phyloP scores from a whole-genome alignment of 1,140 invertebrate species.

The Portunus trituberculatus region DNA sequence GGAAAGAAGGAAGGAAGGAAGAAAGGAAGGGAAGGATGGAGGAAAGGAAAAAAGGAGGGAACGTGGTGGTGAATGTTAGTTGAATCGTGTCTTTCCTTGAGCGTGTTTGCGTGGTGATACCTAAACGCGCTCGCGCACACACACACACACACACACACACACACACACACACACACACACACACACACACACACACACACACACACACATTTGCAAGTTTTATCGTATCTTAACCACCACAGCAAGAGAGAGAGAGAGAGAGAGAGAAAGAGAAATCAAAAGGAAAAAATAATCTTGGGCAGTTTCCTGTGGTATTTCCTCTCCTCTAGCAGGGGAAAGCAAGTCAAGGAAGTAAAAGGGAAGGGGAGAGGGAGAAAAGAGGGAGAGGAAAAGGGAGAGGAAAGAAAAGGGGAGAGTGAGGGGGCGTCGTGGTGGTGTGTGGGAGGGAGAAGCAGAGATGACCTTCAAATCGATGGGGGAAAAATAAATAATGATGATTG shows the following conservation, averaged over 20 bases:
- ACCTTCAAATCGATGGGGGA: neutral
- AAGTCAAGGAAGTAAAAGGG: neutral
- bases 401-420: neutral
- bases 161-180: conserved; percentile 40
- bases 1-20: no score
- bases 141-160: conserved; percentile 58
- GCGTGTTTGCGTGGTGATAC: neutral
- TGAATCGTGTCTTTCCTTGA: no score
- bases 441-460: neutral
- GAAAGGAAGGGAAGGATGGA: no score
- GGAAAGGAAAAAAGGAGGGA: no score
- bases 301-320: no score
- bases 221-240: neutral
- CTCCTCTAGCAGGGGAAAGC: neutral
- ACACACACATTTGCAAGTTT: neutral
- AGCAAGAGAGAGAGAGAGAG: neutral
- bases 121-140: conserved; percentile 28
- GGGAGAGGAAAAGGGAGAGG: neutral
- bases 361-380: neutral
- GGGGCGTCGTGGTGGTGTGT: neutral
- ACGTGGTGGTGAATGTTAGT: neutral
- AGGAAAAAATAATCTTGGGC: neutral
- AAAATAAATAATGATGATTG: no score
- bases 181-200: neutral
- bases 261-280: neutral